phyloP scores from a whole-genome alignment of 2,888 invertebrate species.

The Ceriagrion tenellum region DNA sequence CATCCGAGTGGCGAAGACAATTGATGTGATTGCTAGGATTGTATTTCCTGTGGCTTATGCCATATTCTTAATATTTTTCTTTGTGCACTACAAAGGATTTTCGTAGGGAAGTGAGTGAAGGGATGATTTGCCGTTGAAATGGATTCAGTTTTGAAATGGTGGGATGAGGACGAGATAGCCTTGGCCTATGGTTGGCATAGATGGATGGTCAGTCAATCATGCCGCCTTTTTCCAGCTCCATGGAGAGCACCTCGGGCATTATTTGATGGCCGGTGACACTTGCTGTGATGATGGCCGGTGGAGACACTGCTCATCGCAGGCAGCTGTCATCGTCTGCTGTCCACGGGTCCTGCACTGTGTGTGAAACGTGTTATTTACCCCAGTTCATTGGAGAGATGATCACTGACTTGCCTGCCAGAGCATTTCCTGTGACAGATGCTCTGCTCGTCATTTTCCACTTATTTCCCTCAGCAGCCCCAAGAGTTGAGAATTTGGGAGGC shows the following conservation, averaged over 20 bases:
- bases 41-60: conserved; percentile 96
- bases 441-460: conserved; percentile 29
- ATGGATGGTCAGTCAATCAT: background rate
- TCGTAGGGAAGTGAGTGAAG: conserved; percentile 79
- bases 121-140: background rate
- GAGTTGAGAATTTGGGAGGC: conserved; percentile 32
- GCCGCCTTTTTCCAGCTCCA: background rate
- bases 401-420: background rate
- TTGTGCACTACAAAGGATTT: conserved; percentile 95
- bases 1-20: conserved; percentile 95
- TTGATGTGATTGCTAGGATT: conserved; percentile 95
- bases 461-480: conserved; percentile 23
- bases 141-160: background rate
- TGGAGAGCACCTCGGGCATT: background rate
- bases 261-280: background rate
- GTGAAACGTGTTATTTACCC: background rate
- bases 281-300: background rate
- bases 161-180: background rate
- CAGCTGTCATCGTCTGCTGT: background rate
- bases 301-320: background rate
- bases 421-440: conserved; percentile 40
- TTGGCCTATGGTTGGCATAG: background rate
- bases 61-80: conserved; percentile 96
- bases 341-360: background rate
- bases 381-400: background rate